These are phyloP conservation scores for Neogale vison DNA, from an alignment of 2,113 vertebrate species.

Conservation along the genomic window DNA sequence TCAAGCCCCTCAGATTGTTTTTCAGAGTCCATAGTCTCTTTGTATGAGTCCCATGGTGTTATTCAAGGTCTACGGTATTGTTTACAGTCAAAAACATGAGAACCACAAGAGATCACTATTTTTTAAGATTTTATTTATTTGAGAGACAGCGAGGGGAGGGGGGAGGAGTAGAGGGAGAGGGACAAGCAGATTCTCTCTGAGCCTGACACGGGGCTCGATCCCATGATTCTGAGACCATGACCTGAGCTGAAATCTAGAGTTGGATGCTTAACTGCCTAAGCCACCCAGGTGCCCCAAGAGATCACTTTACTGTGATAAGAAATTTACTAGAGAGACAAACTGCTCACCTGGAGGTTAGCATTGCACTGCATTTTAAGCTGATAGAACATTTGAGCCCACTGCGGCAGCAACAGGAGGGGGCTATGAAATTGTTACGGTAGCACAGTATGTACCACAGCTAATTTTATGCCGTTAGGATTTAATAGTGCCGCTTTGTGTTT, in stretches of 20 bases:
- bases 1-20: too few species aligned
- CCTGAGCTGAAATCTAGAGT: background rate
- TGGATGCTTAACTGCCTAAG: background rate
- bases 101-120: background rate
- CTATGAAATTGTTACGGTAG: background rate
- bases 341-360: background rate
- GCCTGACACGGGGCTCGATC: accelerated
- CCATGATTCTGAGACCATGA: background rate
- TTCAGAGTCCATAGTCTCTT: too few species aligned
- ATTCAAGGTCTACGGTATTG: background rate
- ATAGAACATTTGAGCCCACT: background rate
- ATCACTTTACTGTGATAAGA: background rate
- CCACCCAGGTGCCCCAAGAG: background rate
- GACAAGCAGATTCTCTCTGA: background rate
- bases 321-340: background rate
- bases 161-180: background rate
- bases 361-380: background rate
- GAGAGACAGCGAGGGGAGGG: too few species aligned
- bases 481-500: background rate
- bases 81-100: background rate
- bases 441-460: background rate
- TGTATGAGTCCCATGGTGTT: background rate
- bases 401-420: background rate
- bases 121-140: background rate
- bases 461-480: background rate